Percentiles rank a stretch among this genome's conserved stretches.
Evolutionary conservation across 37 sponge, comb jelly and placozoan genomes (phyloP).

Genomic region (Amphimedon queenslandica): DNA sequence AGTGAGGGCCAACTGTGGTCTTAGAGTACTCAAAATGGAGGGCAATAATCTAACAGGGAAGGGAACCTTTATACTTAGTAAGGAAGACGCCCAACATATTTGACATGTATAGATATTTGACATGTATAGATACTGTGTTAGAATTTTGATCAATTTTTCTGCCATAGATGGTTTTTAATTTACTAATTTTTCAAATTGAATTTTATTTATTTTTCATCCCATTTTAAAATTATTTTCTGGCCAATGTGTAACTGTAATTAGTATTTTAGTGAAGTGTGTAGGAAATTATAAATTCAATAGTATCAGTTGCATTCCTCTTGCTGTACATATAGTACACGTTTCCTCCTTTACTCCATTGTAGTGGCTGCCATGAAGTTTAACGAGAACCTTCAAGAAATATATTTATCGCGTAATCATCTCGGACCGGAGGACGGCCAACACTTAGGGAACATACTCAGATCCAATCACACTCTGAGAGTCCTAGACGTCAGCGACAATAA

Average conservation of each 20-base stretch:
- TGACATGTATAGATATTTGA: too few relatives aligned
- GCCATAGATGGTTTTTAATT: too few relatives aligned
- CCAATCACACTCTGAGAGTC: constrained; percentile 65
- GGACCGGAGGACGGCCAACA: constrained; percentile 78
- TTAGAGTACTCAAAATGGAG: constrained; percentile 58
- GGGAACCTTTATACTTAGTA: constrained; percentile 80
- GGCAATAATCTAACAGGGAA: constrained; percentile 82
- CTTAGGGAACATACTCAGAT: constrained; percentile 69
- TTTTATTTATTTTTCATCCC: too few relatives aligned
- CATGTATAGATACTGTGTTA: too few relatives aligned
- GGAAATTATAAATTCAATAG: too few relatives aligned
- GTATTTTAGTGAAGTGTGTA: too few relatives aligned
- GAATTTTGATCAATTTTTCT: too few relatives aligned
- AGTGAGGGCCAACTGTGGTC: constrained; percentile 81
- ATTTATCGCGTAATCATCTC: constrained; percentile 69
- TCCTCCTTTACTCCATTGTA: constrained; percentile 2
- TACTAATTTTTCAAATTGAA: too few relatives aligned
- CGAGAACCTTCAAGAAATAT: constrained; percentile 73
- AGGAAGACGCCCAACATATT: too few relatives aligned
- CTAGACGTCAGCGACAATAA: constrained; percentile 83
- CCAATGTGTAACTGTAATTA: too few relatives aligned
- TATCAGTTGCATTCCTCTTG: neutral
- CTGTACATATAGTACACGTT: neutral
- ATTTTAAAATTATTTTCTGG: too few relatives aligned
- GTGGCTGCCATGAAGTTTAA: constrained; percentile 95